These are phyloP conservation scores for Drosophila malerkotliana DNA, from an alignment of 1,140 invertebrate genomes.

Conservation along the genomic window DNA sequence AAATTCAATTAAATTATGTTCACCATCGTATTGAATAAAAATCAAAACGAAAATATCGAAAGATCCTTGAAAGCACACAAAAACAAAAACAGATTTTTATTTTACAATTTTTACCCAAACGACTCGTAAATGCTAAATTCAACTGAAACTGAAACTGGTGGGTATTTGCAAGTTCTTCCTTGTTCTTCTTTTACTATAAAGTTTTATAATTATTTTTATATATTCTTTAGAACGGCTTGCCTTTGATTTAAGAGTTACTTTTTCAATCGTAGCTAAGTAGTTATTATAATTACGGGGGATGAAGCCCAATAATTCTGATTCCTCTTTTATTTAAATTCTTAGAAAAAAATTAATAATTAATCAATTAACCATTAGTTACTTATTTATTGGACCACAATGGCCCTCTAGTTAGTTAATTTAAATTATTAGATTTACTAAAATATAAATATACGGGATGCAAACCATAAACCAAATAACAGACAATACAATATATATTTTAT, in stretches of 20 bases:
- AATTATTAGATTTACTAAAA: slow-evolving; percentile 65
- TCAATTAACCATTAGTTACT: slow-evolving; percentile 30
- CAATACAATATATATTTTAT: slow-evolving; percentile 64
- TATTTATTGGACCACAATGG: slow-evolving; percentile 29
- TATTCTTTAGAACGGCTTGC: slow-evolving; percentile 23
- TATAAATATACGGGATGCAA: slow-evolving; percentile 39
- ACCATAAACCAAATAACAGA: slow-evolving; percentile 72
- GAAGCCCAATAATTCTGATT: slow-evolving; percentile 24
- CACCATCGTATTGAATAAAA: slow-evolving; percentile 61
- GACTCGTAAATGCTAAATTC: slow-evolving; percentile 28
- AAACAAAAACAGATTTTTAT: slow-evolving; percentile 43
- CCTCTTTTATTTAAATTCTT: slow-evolving; percentile 24
- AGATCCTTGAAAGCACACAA: slow-evolving; percentile 49
- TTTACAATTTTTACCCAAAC: slow-evolving; percentile 26
- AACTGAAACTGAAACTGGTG: slow-evolving; percentile 52
- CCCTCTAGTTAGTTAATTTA: slow-evolving; percentile 65
- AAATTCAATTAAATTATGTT: slow-evolving; percentile 76
- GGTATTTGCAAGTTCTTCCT: slow-evolving; percentile 68
- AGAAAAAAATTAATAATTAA: slow-evolving; percentile 17
- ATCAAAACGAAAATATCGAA: slow-evolving; percentile 57
- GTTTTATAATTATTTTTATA: slow-evolving; percentile 13
- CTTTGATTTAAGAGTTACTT: slow-evolving; percentile 31
- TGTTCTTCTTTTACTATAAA: slow-evolving; percentile 25
- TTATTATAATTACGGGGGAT: slow-evolving; percentile 16
- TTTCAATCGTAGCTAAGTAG: slow-evolving; percentile 28